phyloP scores from a whole-genome alignment of 2,113 vertebrate species.

The Vireo altiloquus region DNA sequence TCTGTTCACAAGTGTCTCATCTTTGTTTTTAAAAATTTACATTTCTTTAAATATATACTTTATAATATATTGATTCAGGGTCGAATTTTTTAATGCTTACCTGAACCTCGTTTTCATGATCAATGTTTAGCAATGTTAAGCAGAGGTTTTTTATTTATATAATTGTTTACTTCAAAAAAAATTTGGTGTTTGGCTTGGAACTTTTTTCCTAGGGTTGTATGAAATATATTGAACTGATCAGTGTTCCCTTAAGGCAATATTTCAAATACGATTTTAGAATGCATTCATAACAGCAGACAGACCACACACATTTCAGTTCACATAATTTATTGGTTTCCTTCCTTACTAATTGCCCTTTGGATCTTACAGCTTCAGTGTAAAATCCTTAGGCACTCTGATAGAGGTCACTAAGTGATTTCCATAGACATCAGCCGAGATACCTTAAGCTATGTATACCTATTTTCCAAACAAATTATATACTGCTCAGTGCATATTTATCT shows the following conservation, averaged over 20 bases:
- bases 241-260: not conserved
- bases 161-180: not conserved
- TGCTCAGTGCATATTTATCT: not conserved
- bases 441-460: not conserved
- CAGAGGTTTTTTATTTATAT: not conserved
- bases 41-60: not conserved
- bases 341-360: constrained; percentile 13
- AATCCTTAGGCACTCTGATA: not conserved
- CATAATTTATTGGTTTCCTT: constrained; percentile 51
- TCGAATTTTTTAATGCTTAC: not conserved
- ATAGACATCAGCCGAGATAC: not conserved
- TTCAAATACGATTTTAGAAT: constrained; percentile 52
- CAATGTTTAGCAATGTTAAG: not conserved
- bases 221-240: not conserved
- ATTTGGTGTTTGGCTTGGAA: not conserved
- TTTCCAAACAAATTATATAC: not conserved
- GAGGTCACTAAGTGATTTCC: not conserved
- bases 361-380: not conserved
- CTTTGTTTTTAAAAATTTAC: not conserved
- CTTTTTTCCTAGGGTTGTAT: not conserved
- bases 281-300: constrained; percentile 18
- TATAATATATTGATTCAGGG: not conserved
- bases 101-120: not conserved
- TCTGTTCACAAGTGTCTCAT: not conserved
- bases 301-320: constrained; percentile 30